Evolutionary conservation across 1,140 invertebrate genomes (phyloP).

Genomic region (Druon quercuslanigerum): DNA sequence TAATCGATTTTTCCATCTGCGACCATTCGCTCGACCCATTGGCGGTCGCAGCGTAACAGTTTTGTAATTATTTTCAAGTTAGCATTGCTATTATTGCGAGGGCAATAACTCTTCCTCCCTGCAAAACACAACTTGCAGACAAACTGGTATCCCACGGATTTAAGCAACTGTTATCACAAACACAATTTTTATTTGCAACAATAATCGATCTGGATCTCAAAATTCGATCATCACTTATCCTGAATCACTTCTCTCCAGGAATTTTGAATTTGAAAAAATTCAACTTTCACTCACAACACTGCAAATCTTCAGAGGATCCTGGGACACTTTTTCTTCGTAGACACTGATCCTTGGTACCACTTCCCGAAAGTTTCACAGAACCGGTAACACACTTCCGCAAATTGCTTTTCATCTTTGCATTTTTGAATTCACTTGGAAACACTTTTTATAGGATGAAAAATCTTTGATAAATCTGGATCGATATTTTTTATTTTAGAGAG

Average conservation of each 20-base stretch:
- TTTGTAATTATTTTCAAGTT: conserved; percentile 2
- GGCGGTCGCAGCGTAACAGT: neutral
- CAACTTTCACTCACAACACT: conserved; percentile 10
- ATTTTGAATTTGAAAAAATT: neutral
- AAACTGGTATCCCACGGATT: neutral
- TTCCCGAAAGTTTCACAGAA: conserved; percentile 7
- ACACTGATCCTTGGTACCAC: neutral
- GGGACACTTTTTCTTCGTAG: conserved; percentile 18
- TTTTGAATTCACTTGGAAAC: neutral
- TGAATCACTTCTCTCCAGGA: neutral
- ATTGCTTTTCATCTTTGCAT: conserved; percentile 9
- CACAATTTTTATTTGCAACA: neutral
- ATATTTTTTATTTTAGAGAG: too few species aligned
- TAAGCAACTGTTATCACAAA: neutral
- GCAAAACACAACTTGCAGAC: neutral
- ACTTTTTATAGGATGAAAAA: neutral
- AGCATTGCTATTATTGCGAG: neutral
- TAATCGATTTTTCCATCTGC: conserved; percentile 25
- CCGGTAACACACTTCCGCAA: neutral
- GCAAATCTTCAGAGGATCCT: conserved; percentile 1
- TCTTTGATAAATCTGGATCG: neutral
- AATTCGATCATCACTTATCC: neutral
- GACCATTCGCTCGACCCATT: conserved; percentile 18
- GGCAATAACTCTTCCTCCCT: neutral
- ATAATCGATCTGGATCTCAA: neutral